Evolutionary conservation across 2,797 vertebrate species (phyloP).

Genomic region (Poecilia velifera): DNA sequence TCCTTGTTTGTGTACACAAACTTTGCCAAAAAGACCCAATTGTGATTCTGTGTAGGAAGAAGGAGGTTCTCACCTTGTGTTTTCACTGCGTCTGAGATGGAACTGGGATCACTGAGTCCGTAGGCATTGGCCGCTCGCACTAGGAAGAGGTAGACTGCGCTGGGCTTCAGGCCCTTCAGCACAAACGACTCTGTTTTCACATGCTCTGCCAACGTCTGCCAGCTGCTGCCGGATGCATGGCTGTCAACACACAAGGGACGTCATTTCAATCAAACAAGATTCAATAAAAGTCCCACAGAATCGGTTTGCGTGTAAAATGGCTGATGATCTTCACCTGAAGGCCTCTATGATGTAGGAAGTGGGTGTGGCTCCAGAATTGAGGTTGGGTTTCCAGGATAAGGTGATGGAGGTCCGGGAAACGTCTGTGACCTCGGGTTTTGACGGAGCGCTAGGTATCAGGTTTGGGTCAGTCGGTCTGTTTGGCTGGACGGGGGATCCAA

Average conservation of each 20-base stretch:
- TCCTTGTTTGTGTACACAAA: not conserved
- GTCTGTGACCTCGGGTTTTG: constrained; percentile 94
- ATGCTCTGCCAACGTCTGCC: constrained; percentile 97
- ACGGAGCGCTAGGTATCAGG: constrained; percentile 95
- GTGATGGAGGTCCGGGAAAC: constrained; percentile 92
- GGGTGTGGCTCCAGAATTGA: constrained; percentile 95
- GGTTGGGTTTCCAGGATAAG: constrained; percentile 94
- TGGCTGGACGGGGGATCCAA: constrained; percentile 92
- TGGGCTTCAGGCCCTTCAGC: constrained; percentile 93
- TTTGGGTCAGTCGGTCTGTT: constrained; percentile 96
- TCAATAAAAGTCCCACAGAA: constrained; percentile 7
- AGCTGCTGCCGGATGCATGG: constrained; percentile 96
- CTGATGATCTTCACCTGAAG: constrained; percentile 86
- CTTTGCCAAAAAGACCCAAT: not conserved
- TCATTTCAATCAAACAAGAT: constrained; percentile 3
- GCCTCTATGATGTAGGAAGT: constrained; percentile 97
- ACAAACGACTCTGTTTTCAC: constrained; percentile 93
- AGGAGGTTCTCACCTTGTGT: constrained; percentile 87
- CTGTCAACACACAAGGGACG: constrained; percentile 70
- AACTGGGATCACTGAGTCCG: constrained; percentile 96
- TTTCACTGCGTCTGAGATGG: constrained; percentile 96
- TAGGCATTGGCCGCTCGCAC: constrained; percentile 97
- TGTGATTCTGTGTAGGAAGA: not conserved
- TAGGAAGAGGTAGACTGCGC: constrained; percentile 97
- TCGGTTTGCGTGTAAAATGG: not conserved